Conservation (phyloP, 2,797 vertebrate species). For the Pseudochirops corinnae region DNA sequence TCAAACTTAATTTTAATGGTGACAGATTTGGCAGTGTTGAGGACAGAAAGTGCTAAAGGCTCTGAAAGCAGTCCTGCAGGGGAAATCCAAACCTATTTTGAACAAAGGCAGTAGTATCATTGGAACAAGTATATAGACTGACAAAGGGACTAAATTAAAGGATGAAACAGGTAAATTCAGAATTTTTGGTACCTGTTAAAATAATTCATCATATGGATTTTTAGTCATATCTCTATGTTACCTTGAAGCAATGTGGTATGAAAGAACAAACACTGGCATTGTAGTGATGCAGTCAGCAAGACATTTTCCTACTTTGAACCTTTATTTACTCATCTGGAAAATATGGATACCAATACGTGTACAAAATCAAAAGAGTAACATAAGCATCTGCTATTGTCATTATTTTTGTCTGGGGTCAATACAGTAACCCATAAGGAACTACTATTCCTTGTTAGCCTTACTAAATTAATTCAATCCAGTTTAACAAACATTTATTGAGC, state of each 20-base stretch:
- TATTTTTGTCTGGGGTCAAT: not conserved
- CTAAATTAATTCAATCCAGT: not conserved
- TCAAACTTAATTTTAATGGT: not conserved
- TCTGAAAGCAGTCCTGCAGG: constrained; percentile 32
- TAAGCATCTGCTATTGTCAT: not conserved
- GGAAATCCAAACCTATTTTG: not conserved
- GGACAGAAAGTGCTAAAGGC: constrained; percentile 8
- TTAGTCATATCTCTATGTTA: not conserved
- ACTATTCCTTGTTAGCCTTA: not conserved
- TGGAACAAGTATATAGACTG: not conserved
- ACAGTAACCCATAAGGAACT: not conserved
- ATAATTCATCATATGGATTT: not conserved
- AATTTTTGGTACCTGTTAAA: not conserved
- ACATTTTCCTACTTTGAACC: not conserved
- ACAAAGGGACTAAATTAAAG: not conserved
- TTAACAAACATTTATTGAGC: not conserved
- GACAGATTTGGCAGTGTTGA: constrained; percentile 10
- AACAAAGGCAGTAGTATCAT: not conserved
- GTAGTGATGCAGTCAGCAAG: not conserved
- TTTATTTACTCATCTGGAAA: not conserved
- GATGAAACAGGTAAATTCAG: not conserved
- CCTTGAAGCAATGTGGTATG: not conserved
- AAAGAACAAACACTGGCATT: not conserved
- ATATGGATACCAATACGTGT: not conserved
- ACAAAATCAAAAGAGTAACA: not conserved